Base-by-base conservation (phyloP, 1,140 invertebrate genomes). In the Bombus pyrosoma region DNA sequence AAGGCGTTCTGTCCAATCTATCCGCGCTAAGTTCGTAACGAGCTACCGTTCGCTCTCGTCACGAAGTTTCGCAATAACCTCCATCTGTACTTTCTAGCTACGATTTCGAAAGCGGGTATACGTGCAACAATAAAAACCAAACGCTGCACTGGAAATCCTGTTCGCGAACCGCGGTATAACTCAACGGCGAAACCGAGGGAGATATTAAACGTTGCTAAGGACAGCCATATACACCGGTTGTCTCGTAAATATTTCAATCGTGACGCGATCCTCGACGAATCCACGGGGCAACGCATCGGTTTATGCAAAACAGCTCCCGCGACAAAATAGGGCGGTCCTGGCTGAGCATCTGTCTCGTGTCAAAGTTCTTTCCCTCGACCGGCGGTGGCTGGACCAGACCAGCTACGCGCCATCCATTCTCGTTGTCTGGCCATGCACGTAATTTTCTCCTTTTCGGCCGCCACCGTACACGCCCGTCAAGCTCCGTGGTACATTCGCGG, bases 341-440 rank as follows among this genome's bases (percentile, higher is more conserved):
- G 73, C 32, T n/a, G n/a, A 91, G 89, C 87, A 89, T 85, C 87
- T 86, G 87, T 88, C 87, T 79, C 86, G 72, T 64, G 89, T 83
- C 84, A 86, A 91, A 84, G 78, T 83, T 83, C 81, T 83, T 83
- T 83, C n/a, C 64, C n/a, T 32, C n/a, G 18, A 34, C 8, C 1
- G 18, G 22, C 18, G 8, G 4, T 15, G 5, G 57, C 12, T 3
- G 81, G 47, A 25, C 32, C 25, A 28, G 37, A 28, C 25, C 10
- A 13, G 81, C 81, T 62, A 43, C 41, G 41, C 59, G 53, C 84
- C 72, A 88, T 85, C 84, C 76, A 84, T 87, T 77, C 85, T 82
- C 66, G 72, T 68, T 76, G 81, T 83, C 89, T 85, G 86, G 83
- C 84, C 85, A 59, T 68, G 83, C 86, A 84, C 81, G 80, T 89